Base-by-base conservation (phyloP, 2,113 vertebrate genomes). In the Tenebrosternarchus preto region DNA sequence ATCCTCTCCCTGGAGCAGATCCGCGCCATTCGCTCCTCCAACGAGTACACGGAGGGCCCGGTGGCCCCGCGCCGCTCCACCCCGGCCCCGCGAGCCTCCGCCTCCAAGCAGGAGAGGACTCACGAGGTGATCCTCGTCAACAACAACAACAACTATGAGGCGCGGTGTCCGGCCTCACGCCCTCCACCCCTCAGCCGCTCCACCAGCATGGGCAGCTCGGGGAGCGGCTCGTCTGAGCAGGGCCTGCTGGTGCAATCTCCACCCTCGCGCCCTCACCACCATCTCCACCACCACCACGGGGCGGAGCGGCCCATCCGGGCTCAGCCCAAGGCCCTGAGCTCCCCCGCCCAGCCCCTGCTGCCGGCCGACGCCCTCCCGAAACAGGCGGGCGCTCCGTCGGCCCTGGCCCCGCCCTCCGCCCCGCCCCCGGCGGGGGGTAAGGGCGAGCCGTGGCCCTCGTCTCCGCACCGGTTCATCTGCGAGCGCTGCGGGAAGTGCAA, bases 1-100 rank as follows among this genome's bases (percentile, higher is more conserved):
- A 94, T 99, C 90, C 91, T 99, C 90, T 98, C 98, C 55, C 92
- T 99, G 90, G 97, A 99, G 90, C 98, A 99, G 91, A 98, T 99
- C 94, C 97, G 96, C 92, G 95, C 93, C 59, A 95, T 98, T 90
- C 93, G 98, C 91, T 95, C 95, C 89, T 96, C 92, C 92, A 99
- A 99, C 9, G 97, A 99, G 71, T 99, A 99, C 90, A 97, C 96
- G 0, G 96, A 99, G 88, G 96, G 96, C 46, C 98, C 97, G 64
- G 64, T 20, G 88, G 93, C 85, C 7, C 89, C 86, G 82, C 95
- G 94, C 80, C 95, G 95, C 27, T 84, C 93, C 0, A 92, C 86
- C 6, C 94, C 92, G 0, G 92, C 86, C 3, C 94, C 93, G 0
- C 93, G 93, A 79, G 36, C 91, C 91, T 0, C 95, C 93, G 1